Evolutionary conservation across 1,140 invertebrate species (phyloP).

Genomic region (Musca domestica): DNA sequence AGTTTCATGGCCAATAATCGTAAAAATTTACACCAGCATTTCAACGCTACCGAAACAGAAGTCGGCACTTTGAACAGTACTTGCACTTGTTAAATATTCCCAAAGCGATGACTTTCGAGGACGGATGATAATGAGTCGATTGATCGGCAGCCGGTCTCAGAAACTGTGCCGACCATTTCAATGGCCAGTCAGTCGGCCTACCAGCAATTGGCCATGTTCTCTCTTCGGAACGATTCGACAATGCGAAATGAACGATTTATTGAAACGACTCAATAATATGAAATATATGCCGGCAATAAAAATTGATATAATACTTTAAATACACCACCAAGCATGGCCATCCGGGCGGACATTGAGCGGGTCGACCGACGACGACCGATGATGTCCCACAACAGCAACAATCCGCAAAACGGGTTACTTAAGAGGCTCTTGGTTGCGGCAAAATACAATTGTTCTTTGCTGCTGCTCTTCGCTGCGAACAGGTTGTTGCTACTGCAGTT

Average conservation of each 20-base stretch:
- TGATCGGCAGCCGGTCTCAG: background rate
- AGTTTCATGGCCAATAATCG: constrained; percentile 12
- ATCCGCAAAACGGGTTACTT: no score
- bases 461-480: no score
- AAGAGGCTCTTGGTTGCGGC: no score
- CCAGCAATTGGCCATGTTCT: background rate
- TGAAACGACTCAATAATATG: constrained; percentile 53
- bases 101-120: background rate
- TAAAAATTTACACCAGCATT: background rate
- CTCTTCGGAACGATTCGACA: background rate
- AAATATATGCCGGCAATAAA: constrained; percentile 53
- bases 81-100: constrained; percentile 15
- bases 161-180: background rate
- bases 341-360: background rate
- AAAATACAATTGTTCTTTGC: no score
- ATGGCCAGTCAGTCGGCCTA: background rate
- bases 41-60: background rate
- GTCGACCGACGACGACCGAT: background rate
- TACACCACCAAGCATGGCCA: constrained; percentile 27
- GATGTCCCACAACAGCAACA: no score
- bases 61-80: background rate
- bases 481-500: no score
- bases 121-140: background rate
- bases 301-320: constrained; percentile 52
- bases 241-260: constrained; percentile 24